Base-by-base conservation (phyloP, 2,888 invertebrate species). In the Cantharis rustica region DNA sequence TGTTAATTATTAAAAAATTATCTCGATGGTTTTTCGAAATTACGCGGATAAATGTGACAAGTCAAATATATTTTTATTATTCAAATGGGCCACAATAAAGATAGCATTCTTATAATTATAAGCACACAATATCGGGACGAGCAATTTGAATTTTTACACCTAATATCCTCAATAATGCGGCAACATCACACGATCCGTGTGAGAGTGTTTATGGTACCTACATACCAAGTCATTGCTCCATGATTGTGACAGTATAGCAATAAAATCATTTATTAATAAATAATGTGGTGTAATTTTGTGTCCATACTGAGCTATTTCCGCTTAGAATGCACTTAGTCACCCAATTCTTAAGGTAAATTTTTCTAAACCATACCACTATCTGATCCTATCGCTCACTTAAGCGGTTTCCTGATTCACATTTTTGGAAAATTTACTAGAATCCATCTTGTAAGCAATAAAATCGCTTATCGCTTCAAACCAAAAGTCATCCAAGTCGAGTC, bases 121-220 rank as follows among this genome's bases (percentile, higher is more conserved):
- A 61, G 61, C 64, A 68, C 63, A 75, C 68, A 71, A 47, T 66
- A 66, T 63, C 75, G 68, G 23, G 71, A 15, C 68, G 74, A 76
- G 71, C 61, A 61, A 75, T 74, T 77, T 27, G 74, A 69, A 77
- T 77, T 77, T 77, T 77, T 74, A 77, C 72, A 74, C 74, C 74
- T 77, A 74, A 77, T 77, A 77, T 77, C 77, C 77, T 74, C 77
- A 72, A 77, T 77, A 74, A 77, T 61, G 74, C 77, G 77, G 77
- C 77, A 74, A 77, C 69, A 77, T 77, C 77, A 77, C 68, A 77
- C 68, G 64, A 13, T 15, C 64, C 10, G n/a, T 66, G 16, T 15
- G 47, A 47, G 66, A 27, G 72, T 71, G 71, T 77, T 77, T 77
- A 77, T 75, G 74, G 71, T 71, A 63, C 47, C 47, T 47, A 47